Evolutionary conservation across 2,888 invertebrate genomes (phyloP), one percentile per base, ranked within the genome.

Genomic region (Seira ritae): DNA sequence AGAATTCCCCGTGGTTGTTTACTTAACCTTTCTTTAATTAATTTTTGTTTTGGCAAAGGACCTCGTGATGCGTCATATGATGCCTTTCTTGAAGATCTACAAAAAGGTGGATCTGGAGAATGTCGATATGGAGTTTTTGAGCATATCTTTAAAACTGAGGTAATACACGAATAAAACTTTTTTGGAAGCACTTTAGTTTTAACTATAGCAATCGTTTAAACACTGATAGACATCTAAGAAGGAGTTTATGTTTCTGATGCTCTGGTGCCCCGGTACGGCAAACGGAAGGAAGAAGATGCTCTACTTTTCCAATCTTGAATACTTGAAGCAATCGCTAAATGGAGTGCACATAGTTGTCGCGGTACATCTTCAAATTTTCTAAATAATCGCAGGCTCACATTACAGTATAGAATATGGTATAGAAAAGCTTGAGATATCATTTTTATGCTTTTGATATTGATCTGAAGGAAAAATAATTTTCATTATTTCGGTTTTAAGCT

Each of bases 41-140:
- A n/a, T n/a, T n/a, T n/a, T n/a, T 71, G 24, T 8, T 72, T 72
- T 60, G 12, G 37, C 50, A 12, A n/a, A 91, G 91, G 92, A 62
- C 94, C 94, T 89, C 94, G 97, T 89, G 96, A 97, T 91, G 96
- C 96, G 78, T 95, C 96, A 90, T 99, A 98, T 92, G 97, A 98
- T 90, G 94, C 95, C 91, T 99, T 99, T 93, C 94, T 98, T 89
- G 95, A 95, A 90, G 96, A 98, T 91, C 93, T 99, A 91, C 96
- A 98, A 92, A 93, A 93, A 91, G 96, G 95, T 82, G 98, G 97
- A 89, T 95, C 95, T 87, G 96, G 95, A 75, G 98, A 99, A 92
- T 99, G 99, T 93, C 97, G 99, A 92, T 99, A 99, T 92, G 98
- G 98, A 87, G 94, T 97, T 75, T 99, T 96, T 92, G 99, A 99